These are phyloP conservation scores for Polyodon spathula DNA, from an alignment of 2,113 vertebrate genomes.

Conservation along the genomic window DNA sequence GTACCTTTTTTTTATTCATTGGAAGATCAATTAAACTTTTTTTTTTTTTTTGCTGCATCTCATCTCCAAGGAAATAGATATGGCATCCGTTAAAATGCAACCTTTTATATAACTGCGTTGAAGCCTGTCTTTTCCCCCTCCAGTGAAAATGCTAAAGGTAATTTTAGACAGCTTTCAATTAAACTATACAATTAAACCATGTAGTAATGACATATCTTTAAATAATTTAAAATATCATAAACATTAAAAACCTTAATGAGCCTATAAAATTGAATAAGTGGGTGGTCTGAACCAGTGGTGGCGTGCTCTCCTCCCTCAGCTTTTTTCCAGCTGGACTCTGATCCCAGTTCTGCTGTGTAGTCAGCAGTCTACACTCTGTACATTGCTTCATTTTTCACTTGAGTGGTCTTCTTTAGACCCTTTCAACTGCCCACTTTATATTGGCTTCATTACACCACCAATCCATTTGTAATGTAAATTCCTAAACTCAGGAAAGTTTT, in stretches of 20 bases:
- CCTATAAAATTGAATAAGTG: conserved; percentile 31
- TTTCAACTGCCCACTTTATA: conserved; percentile 78
- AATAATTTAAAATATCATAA: conserved; percentile 9
- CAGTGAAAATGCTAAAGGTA: background rate
- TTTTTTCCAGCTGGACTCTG: conserved; percentile 58
- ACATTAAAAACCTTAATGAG: conserved; percentile 1
- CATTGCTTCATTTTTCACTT: conserved; percentile 98
- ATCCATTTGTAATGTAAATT: conserved; percentile 91
- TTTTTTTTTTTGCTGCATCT: too few species aligned
- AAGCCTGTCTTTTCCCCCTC: too few species aligned
- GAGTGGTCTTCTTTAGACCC: conserved; percentile 94
- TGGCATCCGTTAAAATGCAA: background rate
- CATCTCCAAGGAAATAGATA: background rate
- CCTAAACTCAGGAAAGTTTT: conserved; percentile 85
- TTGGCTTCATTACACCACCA: conserved; percentile 80
- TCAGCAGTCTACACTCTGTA: conserved; percentile 56
- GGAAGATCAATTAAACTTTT: too few species aligned
- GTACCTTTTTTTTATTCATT: too few species aligned
- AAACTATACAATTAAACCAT: background rate
- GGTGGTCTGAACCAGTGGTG: conserved; percentile 55
- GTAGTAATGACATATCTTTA: background rate
- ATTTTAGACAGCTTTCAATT: conserved; percentile 2
- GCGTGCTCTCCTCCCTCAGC: conserved; percentile 36
- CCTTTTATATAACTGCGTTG: too few species aligned
- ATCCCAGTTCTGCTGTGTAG: conserved; percentile 25